Percentiles rank a stretch among this genome's conserved stretches.
Evolutionary conservation across 1,140 invertebrate genomes (phyloP).

Genomic region (Drosophila melanogaster): Release_6_plus_ISO1_MT NT_033777.3:14330001-14330500

Average conservation of each 20-base stretch:
- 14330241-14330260: slow-evolving; percentile 62
- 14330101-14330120: background rate
- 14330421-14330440: slow-evolving; percentile 79
- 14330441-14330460: slow-evolving; percentile 82
- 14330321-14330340: slow-evolving; percentile 24
- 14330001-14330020: slow-evolving; percentile 66
- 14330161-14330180: slow-evolving; percentile 71
- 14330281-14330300: slow-evolving; percentile 55
- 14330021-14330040: slow-evolving; percentile 74
- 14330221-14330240: slow-evolving; percentile 48
- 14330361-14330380: slow-evolving; percentile 20
- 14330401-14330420: slow-evolving; percentile 64
- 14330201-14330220: slow-evolving; percentile 55
- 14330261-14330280: slow-evolving; percentile 61
- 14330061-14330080: slow-evolving; percentile 61
- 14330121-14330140: background rate
- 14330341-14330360: slow-evolving; percentile 31
- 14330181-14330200: slow-evolving; percentile 79
- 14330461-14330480: slow-evolving; percentile 32
- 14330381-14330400: slow-evolving; percentile 43
- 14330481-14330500: slow-evolving; percentile 58
- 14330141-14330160: slow-evolving; percentile 1
- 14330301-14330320: slow-evolving; percentile 48
- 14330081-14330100: slow-evolving; percentile 34
- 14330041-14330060: slow-evolving; percentile 51